phyloP scores from a whole-genome alignment of 2,113 vertebrate species.

The Cacatua alba region DNA sequence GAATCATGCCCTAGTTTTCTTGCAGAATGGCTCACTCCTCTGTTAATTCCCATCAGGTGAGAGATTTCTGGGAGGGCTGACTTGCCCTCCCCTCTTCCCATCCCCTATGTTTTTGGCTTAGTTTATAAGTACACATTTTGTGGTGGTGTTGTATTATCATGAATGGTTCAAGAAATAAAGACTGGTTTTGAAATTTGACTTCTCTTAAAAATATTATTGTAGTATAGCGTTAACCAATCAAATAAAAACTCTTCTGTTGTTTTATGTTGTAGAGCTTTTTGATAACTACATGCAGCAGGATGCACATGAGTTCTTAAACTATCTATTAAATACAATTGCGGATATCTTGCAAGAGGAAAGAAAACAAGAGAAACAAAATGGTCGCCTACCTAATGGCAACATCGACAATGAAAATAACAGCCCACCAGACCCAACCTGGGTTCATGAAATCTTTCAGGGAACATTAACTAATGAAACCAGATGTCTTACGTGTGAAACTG shows the following conservation, averaged over 20 bases:
- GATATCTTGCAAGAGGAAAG: conserved; percentile 97
- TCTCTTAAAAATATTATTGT: background rate
- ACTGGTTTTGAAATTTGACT: background rate
- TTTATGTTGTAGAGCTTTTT: conserved; percentile 86
- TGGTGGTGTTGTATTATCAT: background rate
- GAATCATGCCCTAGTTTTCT: background rate
- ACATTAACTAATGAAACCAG: conserved; percentile 86
- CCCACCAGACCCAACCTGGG: conserved; percentile 82
- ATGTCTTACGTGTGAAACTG: conserved; percentile 87
- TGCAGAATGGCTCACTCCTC: background rate
- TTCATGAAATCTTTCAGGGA: conserved; percentile 88
- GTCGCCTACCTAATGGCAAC: conserved; percentile 84
- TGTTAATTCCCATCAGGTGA: background rate
- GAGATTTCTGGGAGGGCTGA: background rate
- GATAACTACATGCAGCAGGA: conserved; percentile 99
- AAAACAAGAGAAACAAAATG: conserved; percentile 97
- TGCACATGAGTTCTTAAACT: conserved; percentile 97
- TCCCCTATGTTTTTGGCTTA: background rate
- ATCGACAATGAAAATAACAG: conserved; percentile 77
- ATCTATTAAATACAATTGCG: conserved; percentile 94
- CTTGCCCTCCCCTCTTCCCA: background rate
- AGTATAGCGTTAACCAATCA: background rate
- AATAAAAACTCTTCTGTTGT: background rate
- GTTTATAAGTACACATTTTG: background rate
- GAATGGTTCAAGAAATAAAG: background rate